Evolutionary conservation across 2,888 invertebrate genomes (phyloP).

Genomic region (Gortyna flavago): DNA sequence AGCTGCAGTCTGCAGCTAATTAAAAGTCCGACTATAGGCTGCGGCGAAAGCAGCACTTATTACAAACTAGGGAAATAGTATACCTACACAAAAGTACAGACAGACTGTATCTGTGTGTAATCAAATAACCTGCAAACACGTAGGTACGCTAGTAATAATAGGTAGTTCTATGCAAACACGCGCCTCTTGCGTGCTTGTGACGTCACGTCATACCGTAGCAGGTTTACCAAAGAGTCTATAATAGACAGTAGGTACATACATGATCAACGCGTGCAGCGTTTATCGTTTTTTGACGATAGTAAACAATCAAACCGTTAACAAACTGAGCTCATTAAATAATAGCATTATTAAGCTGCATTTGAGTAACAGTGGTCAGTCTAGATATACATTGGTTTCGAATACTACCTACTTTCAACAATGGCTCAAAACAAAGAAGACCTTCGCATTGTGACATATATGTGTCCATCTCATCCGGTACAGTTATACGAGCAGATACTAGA

Average conservation of each 20-base stretch:
- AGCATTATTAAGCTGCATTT: slow-evolving; percentile 34
- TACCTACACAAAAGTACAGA: too few species aligned
- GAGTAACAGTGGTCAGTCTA: slow-evolving; percentile 47
- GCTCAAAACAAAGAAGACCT: slow-evolving; percentile 81
- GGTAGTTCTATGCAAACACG: slow-evolving; percentile 59
- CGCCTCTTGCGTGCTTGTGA: slow-evolving; percentile 46
- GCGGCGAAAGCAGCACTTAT: too few species aligned
- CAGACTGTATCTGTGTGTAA: too few species aligned
- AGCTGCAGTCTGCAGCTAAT: too few species aligned
- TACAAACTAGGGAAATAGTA: too few species aligned
- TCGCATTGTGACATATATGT: slow-evolving; percentile 91
- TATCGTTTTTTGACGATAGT: slow-evolving; percentile 69
- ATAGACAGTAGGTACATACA: slow-evolving; percentile 65
- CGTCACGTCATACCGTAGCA: slow-evolving; percentile 54
- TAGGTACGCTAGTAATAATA: too few species aligned
- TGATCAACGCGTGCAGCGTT: slow-evolving; percentile 74
- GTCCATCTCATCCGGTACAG: slow-evolving; percentile 91
- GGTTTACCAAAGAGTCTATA: slow-evolving; percentile 65
- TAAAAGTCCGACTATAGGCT: too few species aligned
- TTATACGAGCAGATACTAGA: slow-evolving; percentile 90
- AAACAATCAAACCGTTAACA: slow-evolving; percentile 38
- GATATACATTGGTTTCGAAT: slow-evolving; percentile 37
- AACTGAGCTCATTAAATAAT: slow-evolving; percentile 52
- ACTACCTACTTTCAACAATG: slow-evolving; percentile 72
- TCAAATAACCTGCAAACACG: slow-evolving; percentile 52